Evolutionary conservation across 2,113 vertebrate genomes (phyloP), one percentile per base, ranked within the genome.

Genomic region (Xyrauchen texanus): DNA sequence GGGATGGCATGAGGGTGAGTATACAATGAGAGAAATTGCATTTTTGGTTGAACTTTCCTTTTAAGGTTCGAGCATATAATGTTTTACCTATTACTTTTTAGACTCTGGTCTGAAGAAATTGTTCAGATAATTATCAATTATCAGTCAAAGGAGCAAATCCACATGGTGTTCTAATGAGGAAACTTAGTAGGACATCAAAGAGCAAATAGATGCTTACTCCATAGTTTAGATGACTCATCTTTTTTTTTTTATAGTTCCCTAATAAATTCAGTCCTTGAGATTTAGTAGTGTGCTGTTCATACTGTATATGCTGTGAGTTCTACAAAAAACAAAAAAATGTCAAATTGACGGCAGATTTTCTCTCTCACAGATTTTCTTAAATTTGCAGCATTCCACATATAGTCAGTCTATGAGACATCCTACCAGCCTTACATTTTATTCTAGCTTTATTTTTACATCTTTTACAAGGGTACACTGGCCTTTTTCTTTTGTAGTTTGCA

Each of bases 341-440:
- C 46, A 51, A 65, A 66, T 44, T 45, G 49, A 75, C 74, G 70
- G n/a, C 51, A 80, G 16, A 74, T 57, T 60, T 45, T 60, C 13
- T 70, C 8, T 72, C 57, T 58, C 4, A n/a, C 42, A n/a, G 52
- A 15, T 74, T 76, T 69, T 70, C 82, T 84, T 60, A 78, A 63
- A 12, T 83, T 85, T 88, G 66, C 76, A 79, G 86, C 73, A 73
- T 16, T 66, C 84, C 88, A 86, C 8, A 71, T 86, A 84, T 85
- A 0, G 46, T 83, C 86, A 82, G 90, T 89, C 92, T 91, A 90
- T 85, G 88, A 88, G 83, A 73, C 92, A 95, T 95, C 93, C 94
- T 94, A 93, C 79, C 11, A 51, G 60, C 0, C 86, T 92, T 86
- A 86, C 83, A 88, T 87, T 65, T 76, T 52, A 15, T 66, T 76